Evolutionary conservation across 2,888 invertebrate genomes (phyloP).

Genomic region (Hyposoter dolosus): DNA sequence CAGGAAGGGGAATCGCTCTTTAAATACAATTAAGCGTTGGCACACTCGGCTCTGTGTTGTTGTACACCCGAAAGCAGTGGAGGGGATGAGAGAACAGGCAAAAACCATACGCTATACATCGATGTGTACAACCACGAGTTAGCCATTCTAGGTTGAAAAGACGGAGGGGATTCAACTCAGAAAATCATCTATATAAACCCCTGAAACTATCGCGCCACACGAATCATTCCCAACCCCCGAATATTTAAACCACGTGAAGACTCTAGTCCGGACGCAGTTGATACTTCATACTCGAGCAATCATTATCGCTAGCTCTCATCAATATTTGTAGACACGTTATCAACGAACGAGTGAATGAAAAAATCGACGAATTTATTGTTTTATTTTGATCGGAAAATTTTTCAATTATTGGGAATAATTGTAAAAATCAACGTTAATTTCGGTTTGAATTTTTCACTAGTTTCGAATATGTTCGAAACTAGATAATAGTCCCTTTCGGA

Average conservation of each 20-base stretch:
- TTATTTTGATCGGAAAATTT: background rate
- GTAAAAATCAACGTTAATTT: background rate
- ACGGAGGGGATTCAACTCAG: constrained; percentile 45
- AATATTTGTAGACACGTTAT: background rate
- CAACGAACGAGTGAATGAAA: background rate
- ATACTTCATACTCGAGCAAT: constrained; percentile 69
- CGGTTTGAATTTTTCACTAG: background rate
- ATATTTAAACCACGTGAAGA: constrained; percentile 77
- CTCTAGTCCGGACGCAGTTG: constrained; percentile 75
- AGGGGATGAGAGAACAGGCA: constrained; percentile 45
- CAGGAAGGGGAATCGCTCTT: constrained; percentile 69
- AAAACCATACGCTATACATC: constrained; percentile 58
- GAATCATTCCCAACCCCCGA: constrained; percentile 66
- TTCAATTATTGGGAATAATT: background rate
- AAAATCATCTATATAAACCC: constrained; percentile 60
- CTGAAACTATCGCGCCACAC: constrained; percentile 31
- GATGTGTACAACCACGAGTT: constrained; percentile 46
- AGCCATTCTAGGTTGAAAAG: constrained; percentile 53
- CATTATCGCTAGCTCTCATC: constrained; percentile 48
- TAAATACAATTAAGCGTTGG: constrained; percentile 77
- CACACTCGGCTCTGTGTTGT: constrained; percentile 47
- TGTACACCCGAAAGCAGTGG: constrained; percentile 34
- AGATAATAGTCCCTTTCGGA: background rate
- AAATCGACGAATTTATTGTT: background rate
- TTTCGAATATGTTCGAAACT: background rate